Conservation (phyloP, 2,888 invertebrate species). For the Keiferia lycopersicella region DNA sequence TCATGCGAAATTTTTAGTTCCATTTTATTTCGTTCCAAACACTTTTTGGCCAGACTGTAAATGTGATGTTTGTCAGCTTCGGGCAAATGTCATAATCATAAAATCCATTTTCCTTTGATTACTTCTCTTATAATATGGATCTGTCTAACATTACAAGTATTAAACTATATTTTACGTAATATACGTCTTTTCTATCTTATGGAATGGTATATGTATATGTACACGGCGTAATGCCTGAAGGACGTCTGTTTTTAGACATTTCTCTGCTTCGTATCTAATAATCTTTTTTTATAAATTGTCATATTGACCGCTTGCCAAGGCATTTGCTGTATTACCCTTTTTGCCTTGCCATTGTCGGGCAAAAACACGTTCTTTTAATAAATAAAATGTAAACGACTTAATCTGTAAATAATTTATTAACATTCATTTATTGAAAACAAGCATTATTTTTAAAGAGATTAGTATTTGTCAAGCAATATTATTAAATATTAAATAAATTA, state of each 20-base stretch:
- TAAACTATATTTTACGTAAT: too few species aligned
- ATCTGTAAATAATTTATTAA: slow-evolving; percentile 13
- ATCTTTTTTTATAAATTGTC: not conserved
- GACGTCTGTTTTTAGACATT: not conserved
- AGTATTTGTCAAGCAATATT: slow-evolving; percentile 61
- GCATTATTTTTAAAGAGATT: slow-evolving; percentile 45
- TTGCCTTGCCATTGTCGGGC: not conserved
- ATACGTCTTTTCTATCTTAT: too few species aligned
- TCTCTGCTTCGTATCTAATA: not conserved
- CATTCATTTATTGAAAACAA: slow-evolving; percentile 1
- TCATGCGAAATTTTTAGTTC: too few species aligned
- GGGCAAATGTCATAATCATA: too few species aligned
- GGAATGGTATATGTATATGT: too few species aligned
- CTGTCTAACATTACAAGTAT: too few species aligned
- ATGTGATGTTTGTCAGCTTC: too few species aligned
- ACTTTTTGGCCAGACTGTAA: too few species aligned
- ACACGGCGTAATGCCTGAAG: not conserved
- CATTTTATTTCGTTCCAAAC: too few species aligned
- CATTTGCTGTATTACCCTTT: not conserved
- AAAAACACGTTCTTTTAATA: not conserved
- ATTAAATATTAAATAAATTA: slow-evolving; percentile 38
- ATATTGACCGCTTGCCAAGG: not conserved
- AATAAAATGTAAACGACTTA: not conserved
- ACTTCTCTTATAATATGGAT: too few species aligned
- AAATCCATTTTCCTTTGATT: too few species aligned